Conservation (phyloP, 37 sponge, comb jelly and placozoan species). For the Oopsacas minuta region DNA sequence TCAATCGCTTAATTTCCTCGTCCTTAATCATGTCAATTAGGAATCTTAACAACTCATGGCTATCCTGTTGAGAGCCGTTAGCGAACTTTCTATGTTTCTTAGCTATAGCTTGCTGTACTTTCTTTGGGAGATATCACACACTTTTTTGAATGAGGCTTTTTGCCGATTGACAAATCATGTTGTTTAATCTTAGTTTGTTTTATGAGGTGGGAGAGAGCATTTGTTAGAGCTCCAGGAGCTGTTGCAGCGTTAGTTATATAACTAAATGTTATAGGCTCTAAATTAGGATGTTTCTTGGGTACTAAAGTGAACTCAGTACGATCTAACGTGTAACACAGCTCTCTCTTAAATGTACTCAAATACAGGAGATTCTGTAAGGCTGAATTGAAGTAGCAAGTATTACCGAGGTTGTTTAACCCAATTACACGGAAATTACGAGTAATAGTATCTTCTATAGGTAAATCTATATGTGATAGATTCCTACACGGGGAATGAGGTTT, state of each 20-base stretch:
- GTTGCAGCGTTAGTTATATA: neutral
- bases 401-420: neutral
- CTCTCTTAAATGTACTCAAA: neutral
- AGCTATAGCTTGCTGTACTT: neutral
- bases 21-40: constrained; percentile 47
- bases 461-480: neutral
- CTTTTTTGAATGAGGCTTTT: neutral
- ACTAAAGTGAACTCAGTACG: neutral
- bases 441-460: neutral
- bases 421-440: neutral
- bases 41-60: constrained; percentile 73
- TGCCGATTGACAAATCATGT: neutral
- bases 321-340: neutral
- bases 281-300: neutral
- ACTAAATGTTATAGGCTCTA: neutral
- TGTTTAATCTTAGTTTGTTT: neutral
- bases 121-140: neutral
- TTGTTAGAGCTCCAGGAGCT: neutral
- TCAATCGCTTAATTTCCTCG: constrained; percentile 48
- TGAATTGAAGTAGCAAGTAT: constrained; percentile 1
- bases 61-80: constrained; percentile 62
- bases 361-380: constrained; percentile 1
- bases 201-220: neutral
- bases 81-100: neutral
- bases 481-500: neutral